Conservation (phyloP, 2,113 vertebrate species). For the Hyaena hyaena region DNA sequence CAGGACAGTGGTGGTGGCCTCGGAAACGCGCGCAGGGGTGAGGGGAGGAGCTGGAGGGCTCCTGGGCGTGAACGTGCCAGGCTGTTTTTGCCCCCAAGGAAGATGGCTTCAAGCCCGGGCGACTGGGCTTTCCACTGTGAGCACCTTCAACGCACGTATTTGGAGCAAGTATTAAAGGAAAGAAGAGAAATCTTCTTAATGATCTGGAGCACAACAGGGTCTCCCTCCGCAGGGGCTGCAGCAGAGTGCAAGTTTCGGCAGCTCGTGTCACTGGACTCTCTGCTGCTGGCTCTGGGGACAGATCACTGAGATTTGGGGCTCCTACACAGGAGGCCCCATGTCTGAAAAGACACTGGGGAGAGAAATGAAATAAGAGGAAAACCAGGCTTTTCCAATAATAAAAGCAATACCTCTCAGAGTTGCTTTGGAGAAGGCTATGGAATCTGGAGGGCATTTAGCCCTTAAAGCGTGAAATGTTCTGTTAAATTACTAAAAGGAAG, state of each 20-base stretch:
- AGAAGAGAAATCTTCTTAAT: fast-evolving
- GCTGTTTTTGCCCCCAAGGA: fast-evolving
- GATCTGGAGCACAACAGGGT: fast-evolving
- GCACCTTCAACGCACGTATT: fast-evolving
- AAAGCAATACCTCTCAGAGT: background rate
- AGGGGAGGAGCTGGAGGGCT: fast-evolving
- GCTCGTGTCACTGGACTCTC: background rate
- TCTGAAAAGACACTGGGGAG: background rate
- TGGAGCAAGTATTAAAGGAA: background rate
- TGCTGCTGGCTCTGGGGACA: background rate
- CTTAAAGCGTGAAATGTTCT: conserved; percentile 52
- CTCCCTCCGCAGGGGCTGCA: background rate
- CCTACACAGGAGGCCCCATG: background rate
- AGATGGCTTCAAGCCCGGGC: fast-evolving
- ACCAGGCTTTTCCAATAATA: background rate
- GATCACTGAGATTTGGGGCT: background rate
- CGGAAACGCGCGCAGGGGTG: fast-evolving
- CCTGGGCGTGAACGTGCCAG: fast-evolving
- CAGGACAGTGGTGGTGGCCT: background rate
- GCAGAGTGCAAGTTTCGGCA: background rate
- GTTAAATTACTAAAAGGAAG: conserved; percentile 64
- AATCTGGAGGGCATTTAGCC: conserved; percentile 32
- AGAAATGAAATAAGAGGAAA: background rate
- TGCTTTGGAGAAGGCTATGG: background rate
- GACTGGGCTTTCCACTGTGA: background rate